Base-by-base conservation (phyloP, 1,140 invertebrate genomes). In the Pseudomyrmex concolor region DNA sequence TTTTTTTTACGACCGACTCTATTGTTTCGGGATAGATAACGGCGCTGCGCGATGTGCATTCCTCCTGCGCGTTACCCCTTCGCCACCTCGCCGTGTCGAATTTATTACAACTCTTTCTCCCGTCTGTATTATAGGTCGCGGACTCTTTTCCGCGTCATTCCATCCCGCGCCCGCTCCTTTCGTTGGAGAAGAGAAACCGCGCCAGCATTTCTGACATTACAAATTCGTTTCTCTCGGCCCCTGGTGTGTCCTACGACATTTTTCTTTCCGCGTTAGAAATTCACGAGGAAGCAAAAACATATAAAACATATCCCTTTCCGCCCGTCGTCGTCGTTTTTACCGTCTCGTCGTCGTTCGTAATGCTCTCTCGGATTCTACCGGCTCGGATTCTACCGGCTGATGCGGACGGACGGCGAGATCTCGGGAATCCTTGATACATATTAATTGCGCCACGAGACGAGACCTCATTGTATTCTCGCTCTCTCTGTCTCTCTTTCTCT, bases 371-470 rank as follows among this genome's bases (percentile, higher is more conserved):
- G 45, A 55, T 78, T 34, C 5, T 34, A 34, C 76, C 70, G 66
- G 54, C 48, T 68, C 51, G 64, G 45, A 55, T 78, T 34, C 5
- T 34, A 34, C 76, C 70, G 66, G 54, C 48, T 67, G 76, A 80
- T 71, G 66, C 19, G 54, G 63, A 64, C 57, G 67, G 76, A 80
- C 43, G 34, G 34, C 34, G 34, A 55, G 15, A 67, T 50, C 63
- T 67, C n/a, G 34, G 34, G 67, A 63, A 59, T 80, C 54, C 76
- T 80, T 80, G 76, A 80, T 80, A 80, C 76, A 80, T 80, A 80
- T 80, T 80, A 80, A 80, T 80, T 71, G 54, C 66, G n/a, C 54
- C 43, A 19, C 15, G 43, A 59, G 54, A 19, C 74, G 13, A 80
- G 54, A 60, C 22, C 19, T 71, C 66, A 71, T 78, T 78, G 64